These are phyloP conservation scores for Pyrgus malvae DNA, from an alignment of 2,888 invertebrate species.

Conservation along the genomic window DNA sequence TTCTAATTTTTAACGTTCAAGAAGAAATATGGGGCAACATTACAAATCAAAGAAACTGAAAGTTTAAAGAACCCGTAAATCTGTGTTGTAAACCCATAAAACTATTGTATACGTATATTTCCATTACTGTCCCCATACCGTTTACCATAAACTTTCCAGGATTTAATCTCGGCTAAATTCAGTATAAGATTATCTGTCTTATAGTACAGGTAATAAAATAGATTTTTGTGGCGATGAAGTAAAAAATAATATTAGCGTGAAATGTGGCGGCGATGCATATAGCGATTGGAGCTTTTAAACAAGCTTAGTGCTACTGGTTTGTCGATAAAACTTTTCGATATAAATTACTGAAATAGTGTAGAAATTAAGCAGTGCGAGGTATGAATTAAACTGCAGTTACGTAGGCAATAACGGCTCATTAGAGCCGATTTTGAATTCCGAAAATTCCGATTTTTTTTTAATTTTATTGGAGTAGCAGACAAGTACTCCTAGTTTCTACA, in stretches of 20 bases:
- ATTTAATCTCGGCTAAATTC: neutral
- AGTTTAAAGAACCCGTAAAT: constrained; percentile 6
- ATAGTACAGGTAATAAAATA: constrained; percentile 5
- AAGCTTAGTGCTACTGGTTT: constrained; percentile 7
- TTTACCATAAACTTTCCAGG: constrained; percentile 2
- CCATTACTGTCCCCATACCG: neutral
- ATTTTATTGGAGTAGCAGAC: too few species aligned
- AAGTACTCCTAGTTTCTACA: too few species aligned
- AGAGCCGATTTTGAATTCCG: too few species aligned
- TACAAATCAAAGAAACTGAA: neutral
- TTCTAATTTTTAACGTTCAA: too few species aligned
- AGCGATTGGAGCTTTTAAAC: constrained; percentile 22
- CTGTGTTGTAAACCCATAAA: neutral
- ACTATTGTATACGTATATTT: neutral
- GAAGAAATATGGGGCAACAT: neutral
- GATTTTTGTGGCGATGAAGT: constrained; percentile 11
- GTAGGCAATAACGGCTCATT: too few species aligned
- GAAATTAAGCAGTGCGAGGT: too few species aligned
- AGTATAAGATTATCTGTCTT: neutral
- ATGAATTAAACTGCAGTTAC: too few species aligned
- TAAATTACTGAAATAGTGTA: too few species aligned
- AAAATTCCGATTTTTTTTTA: too few species aligned
- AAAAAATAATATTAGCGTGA: constrained; percentile 18
- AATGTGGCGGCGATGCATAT: constrained; percentile 22
- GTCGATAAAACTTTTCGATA: constrained; percentile 20